Evolutionary conservation across 2,888 invertebrate genomes (phyloP).

Genomic region (Monopis laevigella): DNA sequence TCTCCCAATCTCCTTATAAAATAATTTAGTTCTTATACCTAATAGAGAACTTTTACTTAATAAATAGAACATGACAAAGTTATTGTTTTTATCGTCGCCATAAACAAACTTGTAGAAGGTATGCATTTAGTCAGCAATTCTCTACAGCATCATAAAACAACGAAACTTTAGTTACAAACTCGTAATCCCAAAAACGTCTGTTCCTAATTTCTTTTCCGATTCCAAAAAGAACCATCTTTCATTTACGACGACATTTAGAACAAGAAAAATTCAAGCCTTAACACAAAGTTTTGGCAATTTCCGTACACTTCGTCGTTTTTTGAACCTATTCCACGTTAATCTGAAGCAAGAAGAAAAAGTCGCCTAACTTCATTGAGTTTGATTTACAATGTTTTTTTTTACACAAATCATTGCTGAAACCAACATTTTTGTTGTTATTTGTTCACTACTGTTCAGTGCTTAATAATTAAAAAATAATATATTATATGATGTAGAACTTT

Average conservation of each 20-base stretch:
- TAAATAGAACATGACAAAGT: background rate
- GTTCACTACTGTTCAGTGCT: no score
- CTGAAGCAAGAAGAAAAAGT: constrained; percentile 54
- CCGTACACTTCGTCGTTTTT: constrained; percentile 54
- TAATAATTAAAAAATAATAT: no score
- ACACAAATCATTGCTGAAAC: no score
- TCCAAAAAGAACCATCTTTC: constrained; percentile 64
- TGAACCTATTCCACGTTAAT: constrained; percentile 63
- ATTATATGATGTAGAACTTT: no score
- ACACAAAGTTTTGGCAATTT: constrained; percentile 65
- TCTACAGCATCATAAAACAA: constrained; percentile 6
- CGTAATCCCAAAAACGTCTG: constrained; percentile 61
- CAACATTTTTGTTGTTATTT: no score
- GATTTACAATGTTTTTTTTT: no score
- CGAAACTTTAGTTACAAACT: constrained; percentile 40
- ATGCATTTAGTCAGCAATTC: constrained; percentile 1
- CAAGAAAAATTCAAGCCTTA: constrained; percentile 61
- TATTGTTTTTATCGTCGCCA: no score
- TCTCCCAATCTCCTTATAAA: background rate
- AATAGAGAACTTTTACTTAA: no score
- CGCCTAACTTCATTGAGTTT: constrained; percentile 38
- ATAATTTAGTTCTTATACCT: no score
- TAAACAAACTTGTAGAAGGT: no score
- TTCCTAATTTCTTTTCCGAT: constrained; percentile 64
- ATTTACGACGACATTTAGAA: constrained; percentile 64